phyloP scores from a whole-genome alignment of 2,797 vertebrate species.

The Protonibea diacanthus region DNA sequence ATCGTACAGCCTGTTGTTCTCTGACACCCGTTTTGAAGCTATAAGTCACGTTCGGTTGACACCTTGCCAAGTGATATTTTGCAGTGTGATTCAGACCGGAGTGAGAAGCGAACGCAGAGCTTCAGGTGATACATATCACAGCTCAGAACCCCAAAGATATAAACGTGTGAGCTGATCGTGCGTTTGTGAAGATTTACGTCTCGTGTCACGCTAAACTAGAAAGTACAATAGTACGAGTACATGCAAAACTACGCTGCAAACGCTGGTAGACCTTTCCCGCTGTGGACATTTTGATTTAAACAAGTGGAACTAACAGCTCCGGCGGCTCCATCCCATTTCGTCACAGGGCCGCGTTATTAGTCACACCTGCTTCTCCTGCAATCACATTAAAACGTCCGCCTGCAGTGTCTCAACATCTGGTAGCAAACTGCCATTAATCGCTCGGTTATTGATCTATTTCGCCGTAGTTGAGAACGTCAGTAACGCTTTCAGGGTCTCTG shows the following conservation, averaged over 20 bases:
- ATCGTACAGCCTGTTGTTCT: conserved; percentile 53
- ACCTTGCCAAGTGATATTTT: conserved; percentile 33
- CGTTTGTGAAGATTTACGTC: neutral
- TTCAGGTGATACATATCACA: conserved; percentile 17
- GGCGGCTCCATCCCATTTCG: neutral
- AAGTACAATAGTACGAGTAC: neutral
- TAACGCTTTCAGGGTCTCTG: neutral
- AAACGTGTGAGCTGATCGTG: neutral
- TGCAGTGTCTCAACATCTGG: neutral
- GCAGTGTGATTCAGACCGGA: conserved; percentile 12
- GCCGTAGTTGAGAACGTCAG: neutral
- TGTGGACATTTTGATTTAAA: neutral
- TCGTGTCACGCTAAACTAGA: neutral
- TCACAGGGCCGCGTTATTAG: neutral
- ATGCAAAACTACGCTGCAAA: too few species aligned
- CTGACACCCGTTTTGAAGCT: conserved; percentile 66
- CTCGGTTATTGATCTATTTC: neutral
- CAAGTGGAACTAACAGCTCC: neutral
- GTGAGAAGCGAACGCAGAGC: neutral
- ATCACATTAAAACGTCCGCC: neutral
- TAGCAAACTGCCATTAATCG: neutral
- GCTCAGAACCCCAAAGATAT: neutral
- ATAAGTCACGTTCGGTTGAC: conserved; percentile 59
- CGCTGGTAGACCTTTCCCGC: neutral
- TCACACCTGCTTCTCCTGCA: conserved; percentile 12